Base-by-base conservation (phyloP, 2,888 invertebrate species). In the Lumbricus terrestris region DNA sequence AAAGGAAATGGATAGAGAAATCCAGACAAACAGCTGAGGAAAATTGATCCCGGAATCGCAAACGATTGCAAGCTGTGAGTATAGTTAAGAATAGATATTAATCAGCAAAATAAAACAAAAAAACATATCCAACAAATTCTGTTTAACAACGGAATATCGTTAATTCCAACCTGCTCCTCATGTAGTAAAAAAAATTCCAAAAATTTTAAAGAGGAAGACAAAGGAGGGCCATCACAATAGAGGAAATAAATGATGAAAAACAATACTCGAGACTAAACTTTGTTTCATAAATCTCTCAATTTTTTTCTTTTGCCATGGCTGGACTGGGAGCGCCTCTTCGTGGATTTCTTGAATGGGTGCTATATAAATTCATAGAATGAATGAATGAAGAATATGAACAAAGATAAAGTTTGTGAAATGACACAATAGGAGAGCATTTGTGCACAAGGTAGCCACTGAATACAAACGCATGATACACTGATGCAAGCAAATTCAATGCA, bases 41-140 rank as follows among this genome's bases (percentile, higher is more conserved):
- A 99, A 94, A 99, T 97, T 33, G 99, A 99, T 92, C 99, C 99
- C 92, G 99, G 99, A 96, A 99, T 99, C 94, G 99, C 99, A 96
- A 99, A 99, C 92, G 99, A 98, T 96, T 99, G 99, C 94, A 99
- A 93, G 92, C 95, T 95, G 93, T 1, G n/a, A 29, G 69, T 69
- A 29, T n/a, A n/a, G 29, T 69, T 69, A 69, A 69, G 69, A n/a
- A 69, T n/a, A n/a, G n/a, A n/a, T n/a, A 2, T 69, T 69, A n/a
- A 29, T n/a, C 69, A 69, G 69, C 69, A n/a, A 16, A 69, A 69
- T 23, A 47, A n/a, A n/a, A 47, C 47, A n/a, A 29, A 69, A 69
- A 29, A 40, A 40, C 4, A n/a, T n/a, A n/a, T 8, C 11, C 2
- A 69, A 69, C 29, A 69, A n/a, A 69, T 69, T 69, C 29, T n/a